Base-by-base conservation (phyloP, 2,797 vertebrate genomes). In the Siniperca obscura region DNA sequence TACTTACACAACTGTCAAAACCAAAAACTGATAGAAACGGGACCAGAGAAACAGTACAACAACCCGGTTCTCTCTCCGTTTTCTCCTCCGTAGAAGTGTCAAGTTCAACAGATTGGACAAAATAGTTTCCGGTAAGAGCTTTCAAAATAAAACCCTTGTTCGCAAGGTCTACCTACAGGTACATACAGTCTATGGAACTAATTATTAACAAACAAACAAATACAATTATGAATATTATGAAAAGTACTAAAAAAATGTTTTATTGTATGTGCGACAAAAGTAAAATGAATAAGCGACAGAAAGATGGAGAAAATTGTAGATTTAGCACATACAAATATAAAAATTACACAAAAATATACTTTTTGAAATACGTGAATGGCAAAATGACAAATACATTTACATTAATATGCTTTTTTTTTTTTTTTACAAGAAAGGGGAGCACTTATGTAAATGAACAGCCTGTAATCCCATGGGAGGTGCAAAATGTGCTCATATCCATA, bases 81-180 rank as follows among this genome's bases (percentile, higher is more conserved):
- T 53, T 84, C 69, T 14, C 59, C 12, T 3, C 30, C 4, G 4
- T 8, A 21, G 48, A 0, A 9, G 0, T 0, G 74, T 72, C 30
- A 75, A 67, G 8, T 0, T 1, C 0, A 0, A 0, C 4, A 1
- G 0, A 22, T 5, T 27, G 0, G 13, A 5, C 5, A 0, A 0
- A 0, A 0, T 0, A 0, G n/a, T 5, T 78, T 91, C 91, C 85
- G 89, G 46, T 46, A 0, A 1, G 0, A 0, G 2, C 14, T 83
- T 88, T 85, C 86, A 88, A 70, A 87, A 81, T 87, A 89, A 93
- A 76, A 67, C 6, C 0, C 0, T 7, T 7, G 19, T 5, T 16
- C 11, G 2, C 11, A 38, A 4, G 21, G 1, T 42, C 12, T 22
- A 64, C 9, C 53, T 27, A 12, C 44, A 48, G 5, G 16, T 48